Base-by-base conservation (phyloP, 2,888 invertebrate species). In the Invenusta paracnida region DNA sequence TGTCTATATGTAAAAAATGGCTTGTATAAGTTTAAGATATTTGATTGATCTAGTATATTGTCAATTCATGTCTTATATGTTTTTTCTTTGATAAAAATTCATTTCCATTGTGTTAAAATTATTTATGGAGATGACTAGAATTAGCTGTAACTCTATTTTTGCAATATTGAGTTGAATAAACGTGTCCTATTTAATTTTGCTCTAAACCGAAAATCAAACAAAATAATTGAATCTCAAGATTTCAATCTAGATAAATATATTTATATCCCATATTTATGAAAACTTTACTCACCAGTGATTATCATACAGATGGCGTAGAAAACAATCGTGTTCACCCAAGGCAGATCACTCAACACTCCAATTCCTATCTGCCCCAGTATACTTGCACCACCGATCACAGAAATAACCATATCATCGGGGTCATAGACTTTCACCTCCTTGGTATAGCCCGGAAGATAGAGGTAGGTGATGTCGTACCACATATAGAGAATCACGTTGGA, bases 391-490 rank as follows among this genome's bases (percentile, higher is more conserved):
- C 91, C 91, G 30, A 97, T 95, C 85, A 95, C 93, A 84, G 96
- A 95, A 88, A 97, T 93, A 88, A 97, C 93, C 87, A 94, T 93
- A 1, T 96, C 95, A 79, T 79, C 79, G 29, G 79, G 79, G 48
- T 48, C 48, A 11, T 48, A 5, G 11, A 48, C 48, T 48, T 48
- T 17, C 87, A 94, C 93, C 11, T 94, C 93, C 0, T 89, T 89
- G 92, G 96, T 94, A 90, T 95, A 94, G 89, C 97, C 96, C 85
- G 95, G 95, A 87, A 97, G 93, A 92, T 96, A 97, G 91, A 97
- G 95, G 92, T 98, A 98, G 17, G 97, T 96, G 86, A 97, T 95
- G 90, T 98, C 97, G 88, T 92, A 92, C 95, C 96, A 96, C 89
- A 95, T 94, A 92, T 97, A 97, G 84, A 97, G 93, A 85, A 96